A percentile compares a stretch with the other conserved stretches of the same genome.
phyloP scores from a whole-genome alignment of 2,888 invertebrate genomes.

The Amorpha juglandis region DNA sequence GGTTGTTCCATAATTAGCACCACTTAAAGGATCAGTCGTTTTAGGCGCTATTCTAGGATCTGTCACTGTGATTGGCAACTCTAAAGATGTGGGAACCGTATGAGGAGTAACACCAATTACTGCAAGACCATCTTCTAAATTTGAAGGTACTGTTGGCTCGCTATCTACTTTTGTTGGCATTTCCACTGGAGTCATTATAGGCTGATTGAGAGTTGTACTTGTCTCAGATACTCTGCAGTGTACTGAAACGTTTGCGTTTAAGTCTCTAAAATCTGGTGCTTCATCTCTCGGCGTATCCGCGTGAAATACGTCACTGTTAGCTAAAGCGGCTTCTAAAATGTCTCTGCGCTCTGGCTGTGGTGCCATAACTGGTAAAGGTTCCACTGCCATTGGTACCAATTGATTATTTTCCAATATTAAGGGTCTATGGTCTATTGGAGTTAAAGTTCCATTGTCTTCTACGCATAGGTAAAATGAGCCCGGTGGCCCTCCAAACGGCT shows the following conservation, averaged over 20 bases:
- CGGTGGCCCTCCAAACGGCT: conserved; percentile 88
- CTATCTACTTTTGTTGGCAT: conserved; percentile 84
- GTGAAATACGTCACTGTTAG: conserved; percentile 89
- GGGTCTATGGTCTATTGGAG: conserved; percentile 89
- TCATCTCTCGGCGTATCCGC: conserved; percentile 79
- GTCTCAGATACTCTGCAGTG: conserved; percentile 89
- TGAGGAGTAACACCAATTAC: conserved; percentile 84
- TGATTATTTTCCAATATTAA: conserved; percentile 81
- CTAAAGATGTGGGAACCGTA: conserved; percentile 87
- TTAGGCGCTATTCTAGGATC: conserved; percentile 88
- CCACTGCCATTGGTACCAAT: conserved; percentile 72
- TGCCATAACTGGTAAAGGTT: conserved; percentile 56
- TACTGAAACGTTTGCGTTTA: conserved; percentile 83
- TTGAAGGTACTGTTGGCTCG: conserved; percentile 61
- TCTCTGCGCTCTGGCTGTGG: conserved; percentile 85
- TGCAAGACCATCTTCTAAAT: conserved; percentile 83
- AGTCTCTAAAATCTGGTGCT: conserved; percentile 85
- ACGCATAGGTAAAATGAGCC: conserved; percentile 90
- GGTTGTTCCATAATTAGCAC: conserved; percentile 54
- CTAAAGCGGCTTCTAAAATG: conserved; percentile 89
- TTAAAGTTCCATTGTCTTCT: conserved; percentile 88
- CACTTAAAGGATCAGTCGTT: conserved; percentile 69
- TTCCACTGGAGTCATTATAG: conserved; percentile 93
- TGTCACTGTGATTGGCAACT: conserved; percentile 90
- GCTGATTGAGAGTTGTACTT: conserved; percentile 89